Percentiles rank a stretch among this genome's conserved stretches.
Conservation (phyloP, 2,113 vertebrate genomes). For the Ploceus nigricollis region DNA sequence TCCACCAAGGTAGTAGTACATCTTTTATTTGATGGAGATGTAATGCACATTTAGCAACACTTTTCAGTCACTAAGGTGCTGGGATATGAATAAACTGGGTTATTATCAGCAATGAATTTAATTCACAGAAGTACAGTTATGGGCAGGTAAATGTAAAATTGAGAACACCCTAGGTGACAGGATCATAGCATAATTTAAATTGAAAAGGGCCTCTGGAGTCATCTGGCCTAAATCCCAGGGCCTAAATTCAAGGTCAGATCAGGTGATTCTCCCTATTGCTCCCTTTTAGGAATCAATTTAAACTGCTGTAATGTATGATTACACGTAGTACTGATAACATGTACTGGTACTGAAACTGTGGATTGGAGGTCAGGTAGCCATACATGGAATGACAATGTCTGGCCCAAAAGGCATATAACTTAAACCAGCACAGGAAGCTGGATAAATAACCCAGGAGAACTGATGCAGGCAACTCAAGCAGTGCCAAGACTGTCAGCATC, state of each 20-base stretch:
- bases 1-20: neutral
- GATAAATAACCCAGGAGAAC: neutral
- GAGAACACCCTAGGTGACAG: neutral
- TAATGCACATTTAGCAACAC: neutral
- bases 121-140: neutral
- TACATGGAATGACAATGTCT: neutral
- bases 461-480: neutral
- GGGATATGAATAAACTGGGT: neutral
- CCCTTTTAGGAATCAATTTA: neutral
- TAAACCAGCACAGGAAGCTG: neutral
- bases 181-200: neutral
- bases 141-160: neutral
- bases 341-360: neutral
- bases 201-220: neutral
- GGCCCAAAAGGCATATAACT: neutral
- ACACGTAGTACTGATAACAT: accelerated
- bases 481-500: neutral
- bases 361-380: neutral
- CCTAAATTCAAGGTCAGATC: neutral
- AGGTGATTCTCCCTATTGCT: neutral
- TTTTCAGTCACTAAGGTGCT: neutral
- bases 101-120: neutral
- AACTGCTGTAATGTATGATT: neutral
- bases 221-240: neutral
- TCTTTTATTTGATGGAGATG: neutral